Conservation (phyloP, 2,888 invertebrate species). For the Mythimna pallens region DNA sequence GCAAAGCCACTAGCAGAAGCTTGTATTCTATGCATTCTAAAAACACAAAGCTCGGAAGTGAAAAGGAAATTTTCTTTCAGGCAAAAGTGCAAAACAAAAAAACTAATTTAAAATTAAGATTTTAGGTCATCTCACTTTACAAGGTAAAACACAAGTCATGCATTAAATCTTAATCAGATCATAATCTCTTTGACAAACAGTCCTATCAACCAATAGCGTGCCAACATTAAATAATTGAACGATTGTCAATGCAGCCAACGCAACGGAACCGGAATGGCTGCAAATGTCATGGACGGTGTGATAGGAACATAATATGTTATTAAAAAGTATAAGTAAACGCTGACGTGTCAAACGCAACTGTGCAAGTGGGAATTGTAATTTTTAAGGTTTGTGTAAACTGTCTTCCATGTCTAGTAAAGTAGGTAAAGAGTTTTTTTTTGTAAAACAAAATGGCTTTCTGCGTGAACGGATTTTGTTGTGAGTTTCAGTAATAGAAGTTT, state of each 20-base stretch:
- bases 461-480: too few relatives aligned
- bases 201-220: constrained; percentile 22
- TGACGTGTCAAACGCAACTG: constrained; percentile 56
- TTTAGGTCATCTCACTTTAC: constrained; percentile 15
- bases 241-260: constrained; percentile 48
- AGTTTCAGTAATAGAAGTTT: too few relatives aligned
- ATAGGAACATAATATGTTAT: constrained; percentile 47
- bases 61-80: not conserved
- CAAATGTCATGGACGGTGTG: constrained; percentile 56
- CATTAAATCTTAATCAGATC: constrained; percentile 22
- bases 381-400: constrained; percentile 19
- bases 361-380: constrained; percentile 12
- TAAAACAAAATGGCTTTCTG: too few relatives aligned
- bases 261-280: constrained; percentile 49
- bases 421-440: too few relatives aligned
- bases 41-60: too few relatives aligned
- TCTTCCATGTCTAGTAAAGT: not conserved
- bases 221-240: constrained; percentile 58
- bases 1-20: too few relatives aligned
- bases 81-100: not conserved
- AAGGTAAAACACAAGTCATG: not conserved
- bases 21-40: too few relatives aligned
- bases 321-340: constrained; percentile 36
- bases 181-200: constrained; percentile 22
- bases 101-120: not conserved